A percentile compares a stretch with the other conserved stretches of the same genome.
Evolutionary conservation across 2,797 vertebrate species (phyloP).

Genomic region (Ctenopoma kingsleyae): DNA sequence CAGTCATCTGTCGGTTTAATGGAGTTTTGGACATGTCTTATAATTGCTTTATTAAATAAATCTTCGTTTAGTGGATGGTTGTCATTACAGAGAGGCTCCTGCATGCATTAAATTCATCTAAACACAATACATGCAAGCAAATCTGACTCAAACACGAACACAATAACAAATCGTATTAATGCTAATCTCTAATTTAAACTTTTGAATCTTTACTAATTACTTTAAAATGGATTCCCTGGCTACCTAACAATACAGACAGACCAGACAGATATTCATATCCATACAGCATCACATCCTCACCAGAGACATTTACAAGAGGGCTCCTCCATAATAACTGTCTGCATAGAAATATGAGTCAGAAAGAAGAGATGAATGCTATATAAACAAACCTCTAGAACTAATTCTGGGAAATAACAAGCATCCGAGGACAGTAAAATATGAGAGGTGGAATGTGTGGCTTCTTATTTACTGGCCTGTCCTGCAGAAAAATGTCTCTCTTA

Average conservation of each 20-base stretch:
- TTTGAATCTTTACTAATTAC: neutral
- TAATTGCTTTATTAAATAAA: slow-evolving; percentile 41
- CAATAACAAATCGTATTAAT: neutral
- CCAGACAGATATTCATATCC: slow-evolving; percentile 14
- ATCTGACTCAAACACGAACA: neutral
- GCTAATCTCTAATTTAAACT: slow-evolving; percentile 9
- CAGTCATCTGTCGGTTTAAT: slow-evolving; percentile 46
- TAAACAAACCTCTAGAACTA: slow-evolving; percentile 51
- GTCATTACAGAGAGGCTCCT: neutral
- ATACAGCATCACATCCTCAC: slow-evolving; percentile 30
- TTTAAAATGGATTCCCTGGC: slow-evolving; percentile 10
- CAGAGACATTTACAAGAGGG: slow-evolving; percentile 43
- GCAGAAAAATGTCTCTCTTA: neutral
- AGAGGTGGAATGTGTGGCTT: slow-evolving; percentile 8
- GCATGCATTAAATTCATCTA: neutral
- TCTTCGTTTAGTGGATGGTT: slow-evolving; percentile 6
- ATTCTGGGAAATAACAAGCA: slow-evolving; percentile 50
- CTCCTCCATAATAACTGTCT: slow-evolving; percentile 43
- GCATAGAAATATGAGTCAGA: slow-evolving; percentile 55
- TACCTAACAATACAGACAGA: slow-evolving; percentile 4
- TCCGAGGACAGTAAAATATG: slow-evolving; percentile 38
- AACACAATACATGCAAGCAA: neutral
- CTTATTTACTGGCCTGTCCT: neutral
- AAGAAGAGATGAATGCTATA: slow-evolving; percentile 43
- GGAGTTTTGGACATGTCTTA: slow-evolving; percentile 35